Conservation (phyloP, 2,113 vertebrate species). For the Anarhynchus alexandrinus region DNA sequence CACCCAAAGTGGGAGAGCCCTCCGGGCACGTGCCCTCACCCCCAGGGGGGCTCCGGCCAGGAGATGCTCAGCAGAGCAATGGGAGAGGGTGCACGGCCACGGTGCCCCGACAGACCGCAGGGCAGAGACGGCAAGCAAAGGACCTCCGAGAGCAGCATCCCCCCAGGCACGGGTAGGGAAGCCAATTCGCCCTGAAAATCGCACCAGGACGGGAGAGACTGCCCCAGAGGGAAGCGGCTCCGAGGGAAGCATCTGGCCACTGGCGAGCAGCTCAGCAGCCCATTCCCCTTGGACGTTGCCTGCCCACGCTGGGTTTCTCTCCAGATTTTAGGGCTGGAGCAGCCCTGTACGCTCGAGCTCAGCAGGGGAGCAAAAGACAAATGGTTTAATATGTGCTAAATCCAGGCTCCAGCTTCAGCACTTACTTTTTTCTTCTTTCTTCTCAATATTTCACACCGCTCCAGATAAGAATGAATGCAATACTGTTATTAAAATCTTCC, state of each 20-base stretch:
- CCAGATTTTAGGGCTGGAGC: background rate
- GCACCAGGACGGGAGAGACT: background rate
- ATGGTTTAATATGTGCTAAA: background rate
- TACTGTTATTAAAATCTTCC: background rate
- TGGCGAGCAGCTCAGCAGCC: background rate
- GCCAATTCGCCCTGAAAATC: background rate
- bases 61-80: background rate
- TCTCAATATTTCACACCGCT: background rate
- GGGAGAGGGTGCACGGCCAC: rapidly evolving
- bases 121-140: background rate
- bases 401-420: background rate
- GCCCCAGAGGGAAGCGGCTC: rapidly evolving
- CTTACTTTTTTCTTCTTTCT: background rate
- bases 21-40: background rate
- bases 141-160: background rate
- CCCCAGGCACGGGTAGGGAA: rapidly evolving
- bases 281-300: background rate
- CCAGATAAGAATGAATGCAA: constrained; percentile 1
- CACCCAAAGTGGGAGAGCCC: background rate
- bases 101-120: no score
- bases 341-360: background rate
- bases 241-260: rapidly evolving
- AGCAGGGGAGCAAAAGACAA: background rate
- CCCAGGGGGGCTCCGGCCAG: background rate
- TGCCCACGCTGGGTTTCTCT: background rate